Evolutionary conservation across 2,888 invertebrate genomes (phyloP), one percentile per base, ranked within the genome.

Genomic region (Dilophus febrilis): DNA sequence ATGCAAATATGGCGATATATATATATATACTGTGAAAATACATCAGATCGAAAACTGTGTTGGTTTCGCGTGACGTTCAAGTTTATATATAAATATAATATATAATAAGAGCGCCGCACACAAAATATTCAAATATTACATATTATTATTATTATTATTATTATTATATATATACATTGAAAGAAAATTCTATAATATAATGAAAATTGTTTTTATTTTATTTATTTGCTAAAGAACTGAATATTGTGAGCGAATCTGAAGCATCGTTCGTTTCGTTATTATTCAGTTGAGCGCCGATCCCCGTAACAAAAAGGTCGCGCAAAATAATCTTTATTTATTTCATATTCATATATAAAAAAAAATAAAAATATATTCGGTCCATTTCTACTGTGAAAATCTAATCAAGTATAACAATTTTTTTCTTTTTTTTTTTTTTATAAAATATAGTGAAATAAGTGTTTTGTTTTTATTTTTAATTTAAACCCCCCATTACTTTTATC

Each of bases 271-370:
- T 27, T 40, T 40, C 52, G 32, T 36, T 27, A 37, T 17, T 22
- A 8, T 40, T 60, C 56, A 61, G 60, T 61, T 57, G 60, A 61
- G 59, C 58, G 56, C 57, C 55, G 60, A 57, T 56, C 56, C 49
- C 49, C 56, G 58, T 55, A 55, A 53, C 54, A 51, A 55, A 53
- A 59, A 60, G 57, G 58, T 58, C 59, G 51, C 53, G 53, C 51
- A 47, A 22, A 44, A 47, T 14, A 40, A 14, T 29, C 4, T 22
- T 6, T 22, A 6, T 22, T 4, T 22, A 6, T 22, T 22, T 4
- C 8, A 22, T 6, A 22, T 22, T 35, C 19, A 40, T 29, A 28
- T 27, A 29, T 28, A 17, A 36, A 28, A 27, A n/a, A n/a, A n/a
- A n/a, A n/a, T n/a, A n/a, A n/a, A n/a, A n/a, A n/a, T n/a, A n/a